Evolutionary conservation across 2,797 vertebrate genomes (phyloP), one percentile per base, ranked within the genome.

Genomic region (Danio jaintianensis): DNA sequence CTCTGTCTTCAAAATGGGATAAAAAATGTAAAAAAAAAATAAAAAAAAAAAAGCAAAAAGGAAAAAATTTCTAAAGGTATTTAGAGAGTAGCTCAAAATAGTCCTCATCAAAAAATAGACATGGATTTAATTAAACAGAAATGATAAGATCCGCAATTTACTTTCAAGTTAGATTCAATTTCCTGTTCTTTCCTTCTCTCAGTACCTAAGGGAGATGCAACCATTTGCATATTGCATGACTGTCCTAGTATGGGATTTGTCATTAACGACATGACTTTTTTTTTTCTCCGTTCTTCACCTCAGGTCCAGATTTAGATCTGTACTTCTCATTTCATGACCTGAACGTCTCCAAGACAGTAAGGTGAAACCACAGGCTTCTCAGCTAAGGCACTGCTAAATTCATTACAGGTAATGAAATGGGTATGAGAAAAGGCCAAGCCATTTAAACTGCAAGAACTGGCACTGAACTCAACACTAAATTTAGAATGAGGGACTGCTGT

Each of bases 141-240:
- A 78, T 15, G 12, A 79, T 67, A 70, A 75, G 43, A 75, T 73
- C 20, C 29, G 2, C 22, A 29, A 52, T 56, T 59, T 18, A 13
- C n/a, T 77, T 79, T 73, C 47, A 82, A 79, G 56, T 64, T 52
- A 1, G 11, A 72, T 76, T 78, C 29, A 56, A 81, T 83, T 85
- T 83, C 84, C 75, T 64, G 18, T 15, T 77, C 73, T 73, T 22
- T 70, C 38, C 7, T 53, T 53, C n/a, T 67, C 50, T 18, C 48
- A 29, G 7, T 47, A 38, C 59, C 67, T 2, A 43, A 63, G 45
- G 61, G 55, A 67, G 79, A 79, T 11, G 45, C 70, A 56, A 61
- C n/a, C 11, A n/a, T 70, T 56, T 47, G 72, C 55, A 68, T 82
- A 63, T 64, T 84, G 45, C 29, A 84, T 61, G 48, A 61, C 45